Conservation (phyloP, 2,797 vertebrate genomes). For the Eutrigla gurnardus region DNA sequence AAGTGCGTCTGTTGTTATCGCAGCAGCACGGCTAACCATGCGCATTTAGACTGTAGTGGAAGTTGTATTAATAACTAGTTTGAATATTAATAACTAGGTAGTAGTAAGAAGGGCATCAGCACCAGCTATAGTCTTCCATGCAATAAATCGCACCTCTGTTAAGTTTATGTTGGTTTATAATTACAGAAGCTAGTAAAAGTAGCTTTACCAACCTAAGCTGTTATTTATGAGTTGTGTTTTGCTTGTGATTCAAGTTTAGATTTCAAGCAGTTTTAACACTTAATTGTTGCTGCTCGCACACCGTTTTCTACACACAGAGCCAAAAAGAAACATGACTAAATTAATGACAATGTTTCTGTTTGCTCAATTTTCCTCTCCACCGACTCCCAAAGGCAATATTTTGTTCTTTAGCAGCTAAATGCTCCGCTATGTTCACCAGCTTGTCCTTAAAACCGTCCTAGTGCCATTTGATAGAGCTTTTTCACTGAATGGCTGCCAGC, state of each 20-base stretch:
- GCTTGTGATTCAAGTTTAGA: constrained; percentile 5
- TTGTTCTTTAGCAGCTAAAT: not conserved
- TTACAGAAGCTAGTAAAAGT: constrained; percentile 15
- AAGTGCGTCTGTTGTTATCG: constrained; percentile 14
- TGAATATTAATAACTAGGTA: too few species aligned
- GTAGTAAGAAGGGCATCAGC: not conserved
- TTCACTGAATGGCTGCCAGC: not conserved
- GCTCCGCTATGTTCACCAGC: not conserved
- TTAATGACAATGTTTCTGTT: not conserved
- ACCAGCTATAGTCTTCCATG: constrained; percentile 13
- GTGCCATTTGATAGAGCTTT: not conserved
- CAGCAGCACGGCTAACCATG: not conserved
- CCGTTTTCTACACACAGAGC: not conserved
- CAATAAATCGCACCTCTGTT: not conserved
- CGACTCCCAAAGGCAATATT: not conserved
- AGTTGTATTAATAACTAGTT: constrained; percentile 14
- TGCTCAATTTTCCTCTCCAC: constrained; percentile 2
- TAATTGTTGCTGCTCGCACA: not conserved
- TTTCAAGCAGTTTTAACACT: not conserved
- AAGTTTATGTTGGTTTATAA: constrained; percentile 11
- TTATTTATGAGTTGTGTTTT: constrained; percentile 18
- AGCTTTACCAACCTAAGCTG: not conserved
- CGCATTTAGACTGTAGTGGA: constrained; percentile 7
- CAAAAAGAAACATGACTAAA: not conserved
- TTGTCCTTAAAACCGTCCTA: not conserved